These are phyloP conservation scores for Lepus townsendii DNA, from an alignment of 2,797 vertebrate genomes.

Conservation along the genomic window DNA sequence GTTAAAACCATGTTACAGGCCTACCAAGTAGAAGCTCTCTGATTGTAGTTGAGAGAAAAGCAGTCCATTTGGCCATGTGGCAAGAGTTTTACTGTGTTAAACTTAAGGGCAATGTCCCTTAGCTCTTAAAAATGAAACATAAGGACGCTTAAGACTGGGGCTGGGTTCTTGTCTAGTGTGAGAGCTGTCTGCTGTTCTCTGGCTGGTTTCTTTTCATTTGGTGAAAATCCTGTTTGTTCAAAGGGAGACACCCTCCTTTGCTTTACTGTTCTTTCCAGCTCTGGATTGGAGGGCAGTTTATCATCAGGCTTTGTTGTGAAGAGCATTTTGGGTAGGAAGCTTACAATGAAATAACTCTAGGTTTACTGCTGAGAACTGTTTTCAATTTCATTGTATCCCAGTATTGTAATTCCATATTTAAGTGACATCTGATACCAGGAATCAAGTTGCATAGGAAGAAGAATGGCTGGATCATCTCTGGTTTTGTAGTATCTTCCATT, in stretches of 20 bases:
- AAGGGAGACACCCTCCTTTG: constrained; percentile 42
- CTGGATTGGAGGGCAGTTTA: constrained; percentile 55
- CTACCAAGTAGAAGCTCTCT: constrained; percentile 53
- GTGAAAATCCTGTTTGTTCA: constrained; percentile 64
- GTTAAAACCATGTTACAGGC: not conserved
- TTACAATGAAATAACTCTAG: constrained; percentile 55
- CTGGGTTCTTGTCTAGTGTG: constrained; percentile 55
- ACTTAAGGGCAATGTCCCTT: constrained; percentile 43
- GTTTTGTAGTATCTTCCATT: constrained; percentile 6
- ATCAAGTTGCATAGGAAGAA: constrained; percentile 26
- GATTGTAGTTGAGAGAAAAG: constrained; percentile 32
- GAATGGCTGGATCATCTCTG: not conserved
- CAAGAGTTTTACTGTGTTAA: constrained; percentile 22
- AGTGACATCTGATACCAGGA: constrained; percentile 50
- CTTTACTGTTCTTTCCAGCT: constrained; percentile 65
- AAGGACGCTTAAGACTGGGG: constrained; percentile 40
- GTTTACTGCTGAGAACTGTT: constrained; percentile 57
- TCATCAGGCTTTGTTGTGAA: constrained; percentile 51
- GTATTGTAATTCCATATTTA: constrained; percentile 39
- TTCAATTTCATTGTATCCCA: constrained; percentile 59
- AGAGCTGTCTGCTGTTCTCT: constrained; percentile 57
- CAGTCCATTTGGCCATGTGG: constrained; percentile 3
- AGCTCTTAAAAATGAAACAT: constrained; percentile 48
- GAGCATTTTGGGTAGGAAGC: constrained; percentile 52
- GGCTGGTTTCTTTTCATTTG: constrained; percentile 59